Evolutionary conservation across 2,888 invertebrate species (phyloP), one percentile per base, ranked within the genome.

Genomic region (Cosmia trapezina): DNA sequence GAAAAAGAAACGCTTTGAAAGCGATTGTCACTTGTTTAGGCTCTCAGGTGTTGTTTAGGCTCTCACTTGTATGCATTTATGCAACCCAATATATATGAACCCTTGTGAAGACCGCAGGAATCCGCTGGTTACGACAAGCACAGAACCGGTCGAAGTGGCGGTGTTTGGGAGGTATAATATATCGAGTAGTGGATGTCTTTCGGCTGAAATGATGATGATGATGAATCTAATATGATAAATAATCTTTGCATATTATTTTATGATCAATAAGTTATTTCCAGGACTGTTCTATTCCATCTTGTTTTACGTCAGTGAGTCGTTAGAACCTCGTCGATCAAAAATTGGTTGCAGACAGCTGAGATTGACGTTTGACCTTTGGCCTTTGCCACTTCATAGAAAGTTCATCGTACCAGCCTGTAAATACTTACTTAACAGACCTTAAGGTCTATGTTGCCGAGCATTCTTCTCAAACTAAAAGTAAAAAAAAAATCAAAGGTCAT

Each of bases 321-420:
- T 49, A 73, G 56, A 71, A 71, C 14, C 51, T 71, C 71, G 43
- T 71, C 59, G 22, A 71, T 71, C 71, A 71, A 59, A 71, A 43
- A 43, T 33, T 33, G n/a, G 28, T 43, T 19, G 43, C 7, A 37
- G 57, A 71, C 71, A 72, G 73, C 71, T 72, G 71, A 72, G 57
- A 72, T 72, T 71, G 59, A 41, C 49, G 33, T 22, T 9, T 28
- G 57, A 51, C 28, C 72, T 33, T 41, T 49, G 49, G 33, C 33
- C 12, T 57, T 57, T 72, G 57, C 6, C n/a, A 33, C n/a, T 45
- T 61, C n/a, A 51, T 17, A 14, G 33, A 14, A 41, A 33, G 5
- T 33, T 47, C 19, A 43, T 19, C 19, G 5, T 22, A 8, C 17
- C 28, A 43, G 56, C 65, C 28, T 41, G 41, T 8, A 41, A 22